phyloP scores from a whole-genome alignment of 92 coral and sea anemone genomes.

The Zoanthus sansibaricus region DNA sequence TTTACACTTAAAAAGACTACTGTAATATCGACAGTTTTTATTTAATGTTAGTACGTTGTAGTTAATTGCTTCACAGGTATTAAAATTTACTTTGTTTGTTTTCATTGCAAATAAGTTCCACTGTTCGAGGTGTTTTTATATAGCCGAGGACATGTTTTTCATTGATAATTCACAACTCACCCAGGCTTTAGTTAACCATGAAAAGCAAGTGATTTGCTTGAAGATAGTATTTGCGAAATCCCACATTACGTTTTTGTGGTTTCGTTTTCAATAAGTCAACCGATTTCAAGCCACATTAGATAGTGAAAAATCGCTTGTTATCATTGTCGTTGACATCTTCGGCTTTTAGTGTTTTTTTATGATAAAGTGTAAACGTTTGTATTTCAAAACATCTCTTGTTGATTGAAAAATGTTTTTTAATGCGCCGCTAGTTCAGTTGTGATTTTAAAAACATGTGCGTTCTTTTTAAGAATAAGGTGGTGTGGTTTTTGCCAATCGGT shows the following conservation, averaged over 20 bases:
- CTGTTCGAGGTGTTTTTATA: background rate
- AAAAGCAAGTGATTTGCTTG: constrained; percentile 9
- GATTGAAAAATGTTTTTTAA: background rate
- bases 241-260: constrained; percentile 27
- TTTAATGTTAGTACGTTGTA: background rate
- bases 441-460: background rate
- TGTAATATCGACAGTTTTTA: background rate
- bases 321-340: background rate
- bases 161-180: background rate
- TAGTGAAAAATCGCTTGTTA: background rate
- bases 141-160: background rate
- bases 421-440: background rate
- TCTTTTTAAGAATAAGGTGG: background rate
- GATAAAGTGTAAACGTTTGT: background rate
- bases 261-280: constrained; percentile 39
- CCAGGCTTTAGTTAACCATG: background rate
- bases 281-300: constrained; percentile 32
- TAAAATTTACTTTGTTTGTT: background rate
- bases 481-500: constrained; percentile 27
- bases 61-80: background rate
- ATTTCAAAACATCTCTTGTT: background rate
- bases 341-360: background rate
- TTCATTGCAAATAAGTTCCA: background rate
- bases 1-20: background rate
- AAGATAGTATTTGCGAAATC: constrained; percentile 1